Percentiles rank a stretch among this genome's conserved stretches.
Evolutionary conservation across 2,113 vertebrate species (phyloP).

Genomic region (Uropsilus gracilis): DNA sequence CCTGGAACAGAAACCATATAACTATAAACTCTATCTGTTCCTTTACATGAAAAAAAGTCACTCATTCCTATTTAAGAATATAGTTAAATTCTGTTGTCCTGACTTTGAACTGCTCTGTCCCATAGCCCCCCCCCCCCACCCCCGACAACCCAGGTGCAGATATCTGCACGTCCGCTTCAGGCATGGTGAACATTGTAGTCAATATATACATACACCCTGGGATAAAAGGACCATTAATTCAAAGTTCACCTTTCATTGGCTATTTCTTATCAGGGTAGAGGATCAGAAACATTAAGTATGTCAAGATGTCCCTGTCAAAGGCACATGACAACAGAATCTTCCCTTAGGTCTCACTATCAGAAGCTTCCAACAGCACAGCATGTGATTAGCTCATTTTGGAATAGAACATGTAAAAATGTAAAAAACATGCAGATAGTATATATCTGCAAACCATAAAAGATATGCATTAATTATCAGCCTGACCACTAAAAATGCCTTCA

Average conservation of each 20-base stretch:
- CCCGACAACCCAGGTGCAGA: background rate
- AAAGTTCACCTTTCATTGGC: background rate
- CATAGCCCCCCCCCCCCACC: no score
- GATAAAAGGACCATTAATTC: background rate
- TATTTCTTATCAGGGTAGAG: background rate
- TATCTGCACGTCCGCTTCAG: background rate
- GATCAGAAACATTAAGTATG: background rate
- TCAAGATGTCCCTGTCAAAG: background rate
- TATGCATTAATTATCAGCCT: background rate
- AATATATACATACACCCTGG: background rate
- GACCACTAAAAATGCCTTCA: constrained; percentile 5
- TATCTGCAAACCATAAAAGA: background rate
- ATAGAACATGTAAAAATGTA: background rate
- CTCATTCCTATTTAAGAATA: background rate
- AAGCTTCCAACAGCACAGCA: background rate
- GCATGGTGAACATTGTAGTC: background rate
- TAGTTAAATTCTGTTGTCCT: background rate
- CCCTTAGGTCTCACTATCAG: background rate
- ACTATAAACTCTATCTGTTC: background rate
- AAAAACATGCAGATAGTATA: background rate
- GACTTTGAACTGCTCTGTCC: background rate
- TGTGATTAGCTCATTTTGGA: background rate
- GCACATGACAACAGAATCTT: background rate
- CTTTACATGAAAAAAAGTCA: background rate
- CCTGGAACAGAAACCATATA: background rate